Evolutionary conservation across 1,140 invertebrate species (phyloP), one percentile per base, ranked within the genome.

Genomic region (Mylabris phalerata): DNA sequence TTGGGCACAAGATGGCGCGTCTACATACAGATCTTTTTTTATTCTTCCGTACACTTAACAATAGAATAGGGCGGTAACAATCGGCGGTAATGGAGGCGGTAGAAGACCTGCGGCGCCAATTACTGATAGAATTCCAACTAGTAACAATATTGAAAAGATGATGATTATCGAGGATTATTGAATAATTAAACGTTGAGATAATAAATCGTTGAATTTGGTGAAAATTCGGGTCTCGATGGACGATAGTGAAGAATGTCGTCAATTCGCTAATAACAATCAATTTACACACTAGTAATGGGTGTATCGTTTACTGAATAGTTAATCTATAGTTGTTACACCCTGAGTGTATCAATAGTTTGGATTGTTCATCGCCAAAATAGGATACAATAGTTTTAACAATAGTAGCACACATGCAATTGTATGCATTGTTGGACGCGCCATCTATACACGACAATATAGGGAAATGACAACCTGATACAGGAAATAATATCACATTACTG

Each of bases 301-400:
- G 63, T 69, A 69, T 69, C 65, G 65, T 64, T 65, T 63, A 67
- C 67, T 65, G 67, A 69, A 69, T 69, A 68, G 67, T 69, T 69
- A 69, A 69, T 69, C 65, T 65, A 69, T 69, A 61, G 61, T 62
- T 61, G 67, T 67, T 69, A 65, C 65, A 65, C 63, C 67, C 65
- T 65, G 57, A 60, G 56, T 62, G 63, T 68, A 70, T 70, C 66
- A 70, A 68, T 67, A 65, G 62, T 68, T 46, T 51, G 32, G 59
- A 61, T 59, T 62, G 57, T 64, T 57, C 59, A 45, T 62, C 50
- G 50, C 57, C 62, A 63, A 66, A 67, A 32, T 67, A 59, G 32
- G 59, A 61, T 57, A 70, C 65, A 67, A 67, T 62, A 51, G 57
- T 44, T 32, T 19, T 48, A 56, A 67, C 65, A 70, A 68, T 70